Base-by-base conservation (phyloP, 2,888 invertebrate species). In the Amiota communis region DNA sequence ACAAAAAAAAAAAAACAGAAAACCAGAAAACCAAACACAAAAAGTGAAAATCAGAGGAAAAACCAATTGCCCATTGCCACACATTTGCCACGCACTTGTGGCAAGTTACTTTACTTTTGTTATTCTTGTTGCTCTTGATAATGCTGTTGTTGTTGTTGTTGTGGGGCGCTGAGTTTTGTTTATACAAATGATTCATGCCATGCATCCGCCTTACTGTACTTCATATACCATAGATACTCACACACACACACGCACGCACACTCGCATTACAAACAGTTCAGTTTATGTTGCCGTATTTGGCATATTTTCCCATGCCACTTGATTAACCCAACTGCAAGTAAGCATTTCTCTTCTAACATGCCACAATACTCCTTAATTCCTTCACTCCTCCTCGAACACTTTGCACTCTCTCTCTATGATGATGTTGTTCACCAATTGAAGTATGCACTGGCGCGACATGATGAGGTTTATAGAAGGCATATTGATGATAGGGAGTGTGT, bases 281-380 rank as follows among this genome's bases (percentile, higher is more conserved):
- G 36, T 36, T 36, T 36, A 36, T 36, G 36, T 36, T 36, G 36
- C 23, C 20, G 59, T 11, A 65, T 57, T 71, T 61, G 47, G 57
- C 67, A 74, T 65, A 70, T 74, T 79, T 83, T 84, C 83, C 84
- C 83, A 84, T 80, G 83, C 80, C 83, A 84, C 85, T 85, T 85
- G 85, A 85, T 84, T 78, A 83, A 79, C 80, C 76, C 78, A 73
- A 75, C 71, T 59, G 72, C 77, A 76, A 69, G 75, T 73, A 67
- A 36, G 57, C 53, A 72, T 59, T 59, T 59, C 59, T 59, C 36
- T 36, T 36, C 36, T 53, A 74, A 72, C 36, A 20, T 36, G 70
- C 61, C 71, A 76, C 70, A 74, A 68, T 63, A 23, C 23, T 23
- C n/a, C n/a, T n/a, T n/a, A n/a, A 23, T 23, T 23, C 23, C n/a